Conservation (phyloP, 2,113 vertebrate species). For the Mellivora capensis region DNA sequence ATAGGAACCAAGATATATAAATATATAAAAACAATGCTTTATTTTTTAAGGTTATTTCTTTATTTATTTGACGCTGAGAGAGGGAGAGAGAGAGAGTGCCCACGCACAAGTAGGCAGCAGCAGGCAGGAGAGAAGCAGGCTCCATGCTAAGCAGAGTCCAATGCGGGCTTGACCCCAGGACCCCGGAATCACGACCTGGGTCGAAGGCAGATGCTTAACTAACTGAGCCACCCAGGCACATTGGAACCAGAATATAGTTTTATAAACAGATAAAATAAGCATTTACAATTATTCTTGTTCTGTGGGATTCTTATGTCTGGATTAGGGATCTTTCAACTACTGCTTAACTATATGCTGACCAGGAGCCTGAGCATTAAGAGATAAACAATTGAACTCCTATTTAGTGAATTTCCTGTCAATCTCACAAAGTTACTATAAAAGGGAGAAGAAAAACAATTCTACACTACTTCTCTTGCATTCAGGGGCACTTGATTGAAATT, state of each 20-base stretch:
- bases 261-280: neutral
- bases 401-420: neutral
- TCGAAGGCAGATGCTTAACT: neutral
- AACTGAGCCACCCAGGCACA: neutral
- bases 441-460: neutral
- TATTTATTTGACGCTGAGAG: no score
- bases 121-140: neutral
- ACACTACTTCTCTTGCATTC: neutral
- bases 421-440: neutral
- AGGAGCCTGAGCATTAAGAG: neutral
- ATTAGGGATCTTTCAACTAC: neutral
- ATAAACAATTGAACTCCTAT: neutral
- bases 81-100: no score
- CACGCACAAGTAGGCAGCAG: no score
- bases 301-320: neutral
- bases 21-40: neutral
- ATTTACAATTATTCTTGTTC: neutral
- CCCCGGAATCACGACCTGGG: neutral
- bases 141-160: neutral
- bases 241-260: neutral
- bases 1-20: neutral
- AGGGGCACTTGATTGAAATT: neutral
- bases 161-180: neutral
- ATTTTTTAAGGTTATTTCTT: no score
- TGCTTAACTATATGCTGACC: neutral